Percentiles rank a stretch among this genome's conserved stretches.
phyloP scores from a whole-genome alignment of 2,888 invertebrate species.

The Orthonychiurus folsomi region DNA sequence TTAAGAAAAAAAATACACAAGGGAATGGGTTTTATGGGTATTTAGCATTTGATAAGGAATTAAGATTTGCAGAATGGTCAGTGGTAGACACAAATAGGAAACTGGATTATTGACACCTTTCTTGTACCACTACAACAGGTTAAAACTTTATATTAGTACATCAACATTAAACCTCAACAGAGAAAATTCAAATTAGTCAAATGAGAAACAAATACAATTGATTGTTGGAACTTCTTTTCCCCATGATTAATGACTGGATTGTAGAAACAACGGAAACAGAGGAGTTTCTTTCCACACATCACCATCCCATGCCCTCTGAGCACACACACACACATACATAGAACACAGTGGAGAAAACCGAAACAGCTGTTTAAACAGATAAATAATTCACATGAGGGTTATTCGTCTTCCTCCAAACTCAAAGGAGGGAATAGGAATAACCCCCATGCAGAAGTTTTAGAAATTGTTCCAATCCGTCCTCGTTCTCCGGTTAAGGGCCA shows the following conservation, averaged over 20 bases:
- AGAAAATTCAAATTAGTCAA: too few species aligned
- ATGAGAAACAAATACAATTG: too few species aligned
- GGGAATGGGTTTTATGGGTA: background rate
- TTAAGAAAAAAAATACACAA: background rate
- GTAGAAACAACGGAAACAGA: background rate
- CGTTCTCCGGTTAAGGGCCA: too few species aligned
- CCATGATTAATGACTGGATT: too few species aligned
- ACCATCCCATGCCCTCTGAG: background rate
- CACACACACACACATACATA: background rate
- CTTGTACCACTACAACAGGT: background rate
- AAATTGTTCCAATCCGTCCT: too few species aligned
- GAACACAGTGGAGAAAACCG: background rate
- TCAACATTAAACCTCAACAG: too few species aligned
- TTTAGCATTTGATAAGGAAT: background rate
- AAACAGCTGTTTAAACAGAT: constrained; percentile 36
- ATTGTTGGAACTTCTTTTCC: too few species aligned
- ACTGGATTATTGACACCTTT: background rate
- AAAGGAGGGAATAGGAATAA: too few species aligned
- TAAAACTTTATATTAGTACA: too few species aligned
- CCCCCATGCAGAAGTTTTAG: too few species aligned
- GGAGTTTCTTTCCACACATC: background rate
- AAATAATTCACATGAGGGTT: constrained; percentile 15
- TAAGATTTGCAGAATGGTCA: background rate
- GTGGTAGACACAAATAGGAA: background rate
- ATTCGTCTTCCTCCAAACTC: background rate